Evolutionary conservation across 2,888 invertebrate genomes (phyloP), one percentile per base, ranked within the genome.

Genomic region (Hipparchia semele): DNA sequence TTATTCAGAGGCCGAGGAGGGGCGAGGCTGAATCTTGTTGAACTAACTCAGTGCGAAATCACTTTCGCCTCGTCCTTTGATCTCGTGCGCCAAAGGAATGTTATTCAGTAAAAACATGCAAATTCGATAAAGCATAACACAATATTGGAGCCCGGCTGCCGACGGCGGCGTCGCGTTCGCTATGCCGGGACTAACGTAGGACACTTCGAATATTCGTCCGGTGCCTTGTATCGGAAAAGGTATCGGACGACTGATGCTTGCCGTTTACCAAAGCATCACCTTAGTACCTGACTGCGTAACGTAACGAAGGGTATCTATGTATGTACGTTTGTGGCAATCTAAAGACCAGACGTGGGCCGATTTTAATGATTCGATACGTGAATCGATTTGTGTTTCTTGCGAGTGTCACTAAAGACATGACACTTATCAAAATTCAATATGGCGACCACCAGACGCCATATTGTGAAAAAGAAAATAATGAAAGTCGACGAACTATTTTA

Each of bases 71-170:
- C 86, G 88, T 85, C 91, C 94, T 94, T 94, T 94, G 94, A 94
- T 93, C 91, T 93, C 87, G 87, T 87, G 90, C 88, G 91, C 91
- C 92, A 92, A 94, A 93, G 94, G 92, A 92, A 94, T 91, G 90
- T 92, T 93, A 91, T 93, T 91, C 92, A 91, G 94, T 92, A 94
- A 94, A 94, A 94, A 94, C 93, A 94, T 94, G 94, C 91, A 94
- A 94, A 94, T 94, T 93, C 92, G 93, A 94, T 94, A 92, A 93
- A 90, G 91, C 92, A 93, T 93, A 93, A 94, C 90, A 92, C 92
- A 92, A 93, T 93, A 92, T 93, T 92, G 90, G 87, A 87, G 88
- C 86, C 72, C 87, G 80, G 87, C 84, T 85, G 88, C 83, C 83
- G 84, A 53, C 68, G 68, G 62, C 70, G 45, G 84, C 77, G 78